Evolutionary conservation across 2,797 vertebrate genomes (phyloP).

Genomic region (Arrhamphus sclerolepis): DNA sequence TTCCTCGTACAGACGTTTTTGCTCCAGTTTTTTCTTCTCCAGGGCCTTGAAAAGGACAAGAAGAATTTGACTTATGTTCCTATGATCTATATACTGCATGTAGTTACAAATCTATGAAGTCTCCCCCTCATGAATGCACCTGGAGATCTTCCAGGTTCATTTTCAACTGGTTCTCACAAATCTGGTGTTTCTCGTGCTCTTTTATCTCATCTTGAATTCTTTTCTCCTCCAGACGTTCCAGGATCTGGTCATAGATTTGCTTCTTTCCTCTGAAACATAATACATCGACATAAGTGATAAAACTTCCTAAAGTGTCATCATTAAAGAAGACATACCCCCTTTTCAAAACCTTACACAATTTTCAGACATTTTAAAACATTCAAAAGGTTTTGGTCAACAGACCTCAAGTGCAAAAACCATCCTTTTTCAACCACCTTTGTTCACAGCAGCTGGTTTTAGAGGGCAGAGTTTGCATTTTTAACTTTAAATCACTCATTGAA

Average conservation of each 20-base stretch:
- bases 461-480: too few relatives aligned
- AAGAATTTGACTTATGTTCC: not conserved
- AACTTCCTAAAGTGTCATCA: not conserved
- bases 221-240: slow-evolving; percentile 77
- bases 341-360: too few relatives aligned
- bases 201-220: slow-evolving; percentile 75
- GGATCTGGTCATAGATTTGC: slow-evolving; percentile 85
- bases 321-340: too few relatives aligned
- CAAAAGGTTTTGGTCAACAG: too few relatives aligned
- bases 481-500: too few relatives aligned
- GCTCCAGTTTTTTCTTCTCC: slow-evolving; percentile 79
- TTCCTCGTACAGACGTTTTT: slow-evolving; percentile 80
- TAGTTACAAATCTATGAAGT: not conserved
- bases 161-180: slow-evolving; percentile 77
- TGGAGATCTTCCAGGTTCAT: slow-evolving; percentile 84
- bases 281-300: not conserved
- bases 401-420: too few relatives aligned
- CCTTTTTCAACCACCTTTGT: too few relatives aligned
- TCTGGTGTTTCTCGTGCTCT: slow-evolving; percentile 82
- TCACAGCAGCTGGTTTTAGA: too few relatives aligned
- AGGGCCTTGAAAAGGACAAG: slow-evolving; percentile 72
- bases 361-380: too few relatives aligned
- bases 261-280: slow-evolving; percentile 79
- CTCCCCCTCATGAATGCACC: slow-evolving; percentile 67
- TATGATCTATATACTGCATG: not conserved